Evolutionary conservation across 1,140 invertebrate genomes (phyloP).

Genomic region (Nylanderia fulva): DNA sequence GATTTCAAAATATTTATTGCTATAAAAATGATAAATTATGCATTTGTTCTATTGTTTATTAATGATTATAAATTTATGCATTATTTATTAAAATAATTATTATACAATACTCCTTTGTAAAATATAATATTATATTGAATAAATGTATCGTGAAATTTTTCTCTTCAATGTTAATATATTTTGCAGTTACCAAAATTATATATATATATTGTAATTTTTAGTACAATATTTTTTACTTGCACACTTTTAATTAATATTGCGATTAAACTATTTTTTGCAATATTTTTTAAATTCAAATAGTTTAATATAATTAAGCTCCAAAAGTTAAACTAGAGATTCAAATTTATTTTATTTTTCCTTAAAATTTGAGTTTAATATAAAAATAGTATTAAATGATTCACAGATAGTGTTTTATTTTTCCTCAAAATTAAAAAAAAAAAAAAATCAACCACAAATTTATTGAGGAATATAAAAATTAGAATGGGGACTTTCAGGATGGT

Average conservation of each 20-base stretch:
- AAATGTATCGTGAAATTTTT: no score
- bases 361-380: not conserved
- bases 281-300: not conserved
- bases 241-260: constrained; percentile 18
- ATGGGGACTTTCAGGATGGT: not conserved
- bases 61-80: no score
- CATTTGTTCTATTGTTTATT: no score
- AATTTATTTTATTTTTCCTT: not conserved
- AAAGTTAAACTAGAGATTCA: not conserved
- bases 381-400: not conserved
- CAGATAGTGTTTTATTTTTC: not conserved
- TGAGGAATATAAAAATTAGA: not conserved
- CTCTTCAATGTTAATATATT: no score
- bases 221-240: no score
- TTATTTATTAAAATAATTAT: no score
- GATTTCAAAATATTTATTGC: no score
- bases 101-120: no score
- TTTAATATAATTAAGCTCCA: not conserved
- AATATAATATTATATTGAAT: no score
- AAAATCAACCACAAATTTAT: not conserved
- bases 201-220: no score
- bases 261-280: not conserved
- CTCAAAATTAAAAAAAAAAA: not conserved
- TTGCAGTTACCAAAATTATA: no score
- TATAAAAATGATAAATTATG: no score